Evolutionary conservation across 2,888 invertebrate genomes (phyloP).

Genomic region (Pristionchus japonicus): DNA sequence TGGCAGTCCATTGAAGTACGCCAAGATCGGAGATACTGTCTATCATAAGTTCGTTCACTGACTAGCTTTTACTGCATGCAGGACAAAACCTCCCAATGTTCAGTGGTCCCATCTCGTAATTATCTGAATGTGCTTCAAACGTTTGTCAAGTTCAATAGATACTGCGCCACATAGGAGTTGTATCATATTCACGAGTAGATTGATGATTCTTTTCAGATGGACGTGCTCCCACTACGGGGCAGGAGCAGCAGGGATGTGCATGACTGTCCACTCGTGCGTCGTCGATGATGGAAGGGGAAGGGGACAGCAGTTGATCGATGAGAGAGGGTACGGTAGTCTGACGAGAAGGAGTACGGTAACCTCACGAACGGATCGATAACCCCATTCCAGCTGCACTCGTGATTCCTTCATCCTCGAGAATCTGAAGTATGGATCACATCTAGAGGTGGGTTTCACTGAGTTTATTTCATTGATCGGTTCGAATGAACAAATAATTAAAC

Average conservation of each 20-base stretch:
- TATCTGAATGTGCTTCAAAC: too few species aligned
- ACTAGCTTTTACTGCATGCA: too few species aligned
- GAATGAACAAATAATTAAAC: too few species aligned
- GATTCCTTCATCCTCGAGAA: conserved; percentile 64
- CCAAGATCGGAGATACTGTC: conserved; percentile 67
- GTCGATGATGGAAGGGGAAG: conserved; percentile 72
- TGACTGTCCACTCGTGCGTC: conserved; percentile 71
- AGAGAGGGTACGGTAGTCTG: conserved; percentile 67
- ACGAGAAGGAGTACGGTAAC: neutral
- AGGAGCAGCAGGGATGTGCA: conserved; percentile 62
- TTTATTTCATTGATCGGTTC: neutral
- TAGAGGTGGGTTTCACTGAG: conserved; percentile 22
- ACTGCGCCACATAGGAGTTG: too few species aligned
- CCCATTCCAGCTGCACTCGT: conserved; percentile 57
- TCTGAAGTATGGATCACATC: conserved; percentile 56
- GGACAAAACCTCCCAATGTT: too few species aligned
- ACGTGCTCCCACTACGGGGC: conserved; percentile 56
- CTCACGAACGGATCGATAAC: neutral
- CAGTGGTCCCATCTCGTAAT: too few species aligned
- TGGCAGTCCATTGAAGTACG: conserved; percentile 63
- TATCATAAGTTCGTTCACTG: conserved; percentile 59
- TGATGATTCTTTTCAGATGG: conserved; percentile 58
- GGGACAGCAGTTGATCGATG: conserved; percentile 67
- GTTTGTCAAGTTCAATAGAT: too few species aligned
- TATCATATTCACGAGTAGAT: too few species aligned